Evolutionary conservation across 2,113 vertebrate genomes (phyloP), one percentile per base, ranked within the genome.

Genomic region (Trinectes maculatus): DNA sequence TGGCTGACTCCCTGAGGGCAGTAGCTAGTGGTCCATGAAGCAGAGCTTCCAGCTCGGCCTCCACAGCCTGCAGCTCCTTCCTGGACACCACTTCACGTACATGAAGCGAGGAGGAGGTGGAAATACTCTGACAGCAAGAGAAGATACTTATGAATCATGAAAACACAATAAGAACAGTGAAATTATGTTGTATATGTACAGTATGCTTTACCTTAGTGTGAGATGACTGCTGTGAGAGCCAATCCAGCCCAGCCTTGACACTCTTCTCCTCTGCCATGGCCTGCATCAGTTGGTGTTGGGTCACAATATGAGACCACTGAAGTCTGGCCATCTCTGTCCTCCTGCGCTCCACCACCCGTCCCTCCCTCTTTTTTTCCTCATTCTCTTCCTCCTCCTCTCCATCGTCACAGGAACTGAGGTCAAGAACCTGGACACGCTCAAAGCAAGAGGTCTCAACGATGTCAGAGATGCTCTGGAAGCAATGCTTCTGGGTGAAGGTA

Each of bases 211-310:
- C 46, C 83, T 93, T 94, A 91, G 93, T 91, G 83, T 86, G 72
- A 40, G 64, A 79, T 3, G 73, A 71, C 46, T 91, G 92, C 71
- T 92, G 91, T 18, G 93, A 91, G 0, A 91, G 88, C 85, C 94
- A 95, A 10, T 91, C 80, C 52, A 95, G 63, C 13, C 93, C 91
- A 15, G 92, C 89, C 34, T 54, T 90, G 42, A 93, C 1, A 39
- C 93, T 88, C 40, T 76, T 74, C 79, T 96, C 93, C 57, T 94
- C 85, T 5, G 94, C 93, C 11, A 80, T 82, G 44, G 92, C 89
- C 68, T 91, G 90, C 83, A 97, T 90, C 18, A 96, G 73, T 68
- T 97, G 93, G 66, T 92, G 89, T 15, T 95, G 94, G 7, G 86
- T 90, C 85, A 95, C 93, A 40, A 94, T 83, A 54, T 94, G 92